Percentiles rank a stretch among this genome's conserved stretches.
phyloP scores from a whole-genome alignment of 2,113 vertebrate genomes.

The Cynocephalus volans region DNA sequence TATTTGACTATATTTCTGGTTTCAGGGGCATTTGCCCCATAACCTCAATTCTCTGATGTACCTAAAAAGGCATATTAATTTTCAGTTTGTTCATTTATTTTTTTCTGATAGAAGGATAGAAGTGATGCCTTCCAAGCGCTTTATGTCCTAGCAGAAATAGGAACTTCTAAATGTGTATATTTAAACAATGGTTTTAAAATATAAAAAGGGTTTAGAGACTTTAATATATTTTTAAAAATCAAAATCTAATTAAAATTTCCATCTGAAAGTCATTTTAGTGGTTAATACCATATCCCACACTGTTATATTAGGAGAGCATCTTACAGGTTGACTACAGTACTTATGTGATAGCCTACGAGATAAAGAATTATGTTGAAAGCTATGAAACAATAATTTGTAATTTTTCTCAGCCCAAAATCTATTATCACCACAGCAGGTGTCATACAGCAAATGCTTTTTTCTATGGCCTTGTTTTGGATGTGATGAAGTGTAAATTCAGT shows the following conservation, averaged over 20 bases:
- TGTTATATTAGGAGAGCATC: background rate
- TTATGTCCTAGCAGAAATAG: background rate
- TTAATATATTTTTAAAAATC: background rate
- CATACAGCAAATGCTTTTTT: background rate
- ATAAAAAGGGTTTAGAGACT: background rate
- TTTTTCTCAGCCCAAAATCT: constrained; percentile 46
- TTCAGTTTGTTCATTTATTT: background rate
- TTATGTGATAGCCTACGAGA: background rate
- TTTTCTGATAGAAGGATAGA: background rate
- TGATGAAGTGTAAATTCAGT: background rate
- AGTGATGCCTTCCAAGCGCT: background rate
- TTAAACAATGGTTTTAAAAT: background rate
- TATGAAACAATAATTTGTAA: constrained; percentile 35
- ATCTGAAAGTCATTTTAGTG: constrained; percentile 38
- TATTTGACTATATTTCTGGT: background rate
- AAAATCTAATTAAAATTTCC: constrained; percentile 40
- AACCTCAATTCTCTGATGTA: background rate
- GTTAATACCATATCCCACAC: background rate
- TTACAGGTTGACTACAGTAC: background rate
- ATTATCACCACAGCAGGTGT: constrained; percentile 58
- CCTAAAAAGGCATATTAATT: background rate
- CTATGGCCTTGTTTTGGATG: background rate
- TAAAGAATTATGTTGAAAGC: background rate
- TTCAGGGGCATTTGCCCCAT: background rate
- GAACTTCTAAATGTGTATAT: background rate